Conservation (phyloP, 2,888 invertebrate species). For the Phyto melanocephala region DNA sequence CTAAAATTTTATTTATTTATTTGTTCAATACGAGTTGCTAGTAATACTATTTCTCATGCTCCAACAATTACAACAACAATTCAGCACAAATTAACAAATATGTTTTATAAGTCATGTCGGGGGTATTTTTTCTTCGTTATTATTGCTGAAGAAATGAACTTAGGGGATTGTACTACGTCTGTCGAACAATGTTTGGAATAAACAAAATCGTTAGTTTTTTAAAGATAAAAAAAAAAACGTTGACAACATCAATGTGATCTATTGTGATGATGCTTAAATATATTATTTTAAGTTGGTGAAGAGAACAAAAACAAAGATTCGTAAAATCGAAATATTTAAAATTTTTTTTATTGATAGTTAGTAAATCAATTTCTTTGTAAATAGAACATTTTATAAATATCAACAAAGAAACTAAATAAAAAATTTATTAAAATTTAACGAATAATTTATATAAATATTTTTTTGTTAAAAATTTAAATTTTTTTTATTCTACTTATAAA, state of each 20-base stretch:
- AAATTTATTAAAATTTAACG: too few relatives aligned
- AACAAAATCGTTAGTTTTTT: constrained; percentile 43
- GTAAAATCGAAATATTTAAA: too few relatives aligned
- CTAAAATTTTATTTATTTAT: constrained; percentile 52
- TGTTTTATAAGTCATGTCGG: constrained; percentile 41
- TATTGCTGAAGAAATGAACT: constrained; percentile 64
- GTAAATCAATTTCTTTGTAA: too few relatives aligned
- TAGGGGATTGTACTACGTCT: constrained; percentile 62
- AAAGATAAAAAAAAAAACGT: constrained; percentile 27
- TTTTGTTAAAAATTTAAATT: too few relatives aligned
- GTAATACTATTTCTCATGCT: constrained; percentile 58
- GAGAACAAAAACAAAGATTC: too few relatives aligned
- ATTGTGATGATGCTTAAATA: constrained; percentile 27
- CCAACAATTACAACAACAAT: constrained; percentile 25
- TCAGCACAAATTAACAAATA: constrained; percentile 41
- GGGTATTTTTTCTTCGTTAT: constrained; percentile 55
- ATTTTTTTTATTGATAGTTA: too few relatives aligned
- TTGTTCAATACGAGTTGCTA: background rate
- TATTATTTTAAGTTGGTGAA: background rate
- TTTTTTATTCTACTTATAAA: too few relatives aligned
- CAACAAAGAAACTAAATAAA: too few relatives aligned
- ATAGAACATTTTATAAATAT: too few relatives aligned
- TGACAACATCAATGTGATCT: constrained; percentile 50
- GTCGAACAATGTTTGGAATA: constrained; percentile 39
- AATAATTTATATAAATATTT: too few relatives aligned